A percentile compares a stretch with the other conserved stretches of the same genome.
Conservation (phyloP, 2,888 invertebrate species). For the Galeruca laticollis region DNA sequence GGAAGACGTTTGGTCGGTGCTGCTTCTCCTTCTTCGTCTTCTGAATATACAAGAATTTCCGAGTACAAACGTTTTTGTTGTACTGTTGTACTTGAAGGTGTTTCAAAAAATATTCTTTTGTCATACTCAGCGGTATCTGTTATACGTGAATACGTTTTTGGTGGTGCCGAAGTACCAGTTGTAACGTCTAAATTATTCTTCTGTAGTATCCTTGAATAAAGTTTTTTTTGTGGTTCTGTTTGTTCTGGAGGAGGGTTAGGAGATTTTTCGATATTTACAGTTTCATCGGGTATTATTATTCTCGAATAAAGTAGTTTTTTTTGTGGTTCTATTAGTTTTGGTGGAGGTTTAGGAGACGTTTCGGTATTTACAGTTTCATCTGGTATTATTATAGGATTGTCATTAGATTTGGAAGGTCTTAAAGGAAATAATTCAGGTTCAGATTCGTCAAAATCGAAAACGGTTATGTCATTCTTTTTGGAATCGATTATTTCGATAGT, state of each 20-base stretch:
- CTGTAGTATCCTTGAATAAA: not conserved
- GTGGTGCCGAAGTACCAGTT: too few species aligned
- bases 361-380: not conserved
- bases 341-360: not conserved
- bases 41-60: slow-evolving; percentile 13
- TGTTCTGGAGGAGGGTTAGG: not conserved
- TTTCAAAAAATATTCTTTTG: not conserved
- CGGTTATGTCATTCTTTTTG: slow-evolving; percentile 39
- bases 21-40: not conserved
- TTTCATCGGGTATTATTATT: not conserved
- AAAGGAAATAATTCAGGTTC: slow-evolving; percentile 38
- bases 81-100: not conserved
- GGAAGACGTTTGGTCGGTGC: not conserved
- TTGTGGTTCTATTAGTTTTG: not conserved
- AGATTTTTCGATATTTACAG: not conserved
- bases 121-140: not conserved
- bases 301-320: not conserved
- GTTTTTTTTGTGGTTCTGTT: not conserved
- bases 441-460: slow-evolving; percentile 46
- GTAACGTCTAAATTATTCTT: not conserved
- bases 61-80: slow-evolving; percentile 2
- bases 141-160: not conserved
- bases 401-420: slow-evolving; percentile 2
- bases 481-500: not conserved
- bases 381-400: too few species aligned